These are phyloP conservation scores for Phortica variegata DNA, from an alignment of 1,140 invertebrate genomes.

Conservation along the genomic window DNA sequence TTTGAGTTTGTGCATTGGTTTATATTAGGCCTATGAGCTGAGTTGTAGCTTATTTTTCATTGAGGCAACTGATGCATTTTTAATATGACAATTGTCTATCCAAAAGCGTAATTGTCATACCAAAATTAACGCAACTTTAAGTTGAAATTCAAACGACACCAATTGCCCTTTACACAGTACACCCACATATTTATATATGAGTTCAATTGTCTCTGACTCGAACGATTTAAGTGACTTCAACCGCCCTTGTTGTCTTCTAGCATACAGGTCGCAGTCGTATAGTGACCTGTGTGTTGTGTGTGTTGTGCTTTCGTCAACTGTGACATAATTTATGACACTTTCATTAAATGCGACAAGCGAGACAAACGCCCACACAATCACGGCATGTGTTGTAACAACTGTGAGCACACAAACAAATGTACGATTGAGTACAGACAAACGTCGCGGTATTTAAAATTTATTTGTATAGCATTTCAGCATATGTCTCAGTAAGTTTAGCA, in stretches of 20 bases:
- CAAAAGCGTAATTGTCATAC: too few relatives aligned
- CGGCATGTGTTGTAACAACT: constrained; percentile 34
- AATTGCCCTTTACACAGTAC: constrained; percentile 12
- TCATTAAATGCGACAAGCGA: constrained; percentile 53
- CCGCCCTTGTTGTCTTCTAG: not conserved
- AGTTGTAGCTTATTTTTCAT: constrained; percentile 2
- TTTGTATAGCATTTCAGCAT: not conserved
- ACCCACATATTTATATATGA: not conserved
- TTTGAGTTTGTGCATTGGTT: not conserved
- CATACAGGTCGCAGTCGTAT: too few relatives aligned
- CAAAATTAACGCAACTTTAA: too few relatives aligned
- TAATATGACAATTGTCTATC: too few relatives aligned
- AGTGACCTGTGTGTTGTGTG: too few relatives aligned
- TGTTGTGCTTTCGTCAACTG: constrained; percentile 50
- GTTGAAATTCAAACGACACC: constrained; percentile 2
- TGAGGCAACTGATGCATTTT: too few relatives aligned
- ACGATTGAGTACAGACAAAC: not conserved
- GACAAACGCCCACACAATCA: constrained; percentile 52
- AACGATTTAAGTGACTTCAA: constrained; percentile 2
- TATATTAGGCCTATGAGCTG: constrained; percentile 6
- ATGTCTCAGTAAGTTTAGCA: not conserved
- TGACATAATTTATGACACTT: constrained; percentile 57
- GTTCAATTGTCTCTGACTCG: too few relatives aligned
- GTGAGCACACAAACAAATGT: constrained; percentile 14
- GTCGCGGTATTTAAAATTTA: not conserved